Percentiles rank a stretch among this genome's conserved stretches.
These are phyloP conservation scores for Rhegmatorhina hoffmannsi DNA, from an alignment of 2,113 vertebrate species.

Conservation along the genomic window DNA sequence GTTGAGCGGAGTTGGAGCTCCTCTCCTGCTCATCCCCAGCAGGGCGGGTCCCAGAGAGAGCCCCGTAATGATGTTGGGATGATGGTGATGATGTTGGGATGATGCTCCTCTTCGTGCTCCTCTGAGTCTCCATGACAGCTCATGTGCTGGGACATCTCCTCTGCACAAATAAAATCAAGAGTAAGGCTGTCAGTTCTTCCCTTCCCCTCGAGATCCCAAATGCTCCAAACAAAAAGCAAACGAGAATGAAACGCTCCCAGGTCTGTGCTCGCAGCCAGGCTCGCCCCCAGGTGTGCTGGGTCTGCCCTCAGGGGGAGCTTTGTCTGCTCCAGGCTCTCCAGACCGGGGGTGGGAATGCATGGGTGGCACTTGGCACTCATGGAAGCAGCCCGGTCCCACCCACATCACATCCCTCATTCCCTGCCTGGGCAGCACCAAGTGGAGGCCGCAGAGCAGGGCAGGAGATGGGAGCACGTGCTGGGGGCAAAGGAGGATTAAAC, in stretches of 20 bases:
- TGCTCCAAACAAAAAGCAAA: neutral
- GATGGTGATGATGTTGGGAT: neutral
- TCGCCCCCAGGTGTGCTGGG: neutral
- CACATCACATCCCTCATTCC: neutral
- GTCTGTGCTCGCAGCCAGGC: neutral
- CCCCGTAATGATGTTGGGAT: too few species aligned
- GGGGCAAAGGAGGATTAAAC: neutral
- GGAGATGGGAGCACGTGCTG: accelerated
- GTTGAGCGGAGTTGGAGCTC: neutral
- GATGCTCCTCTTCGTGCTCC: neutral
- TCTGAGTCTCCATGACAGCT: neutral
- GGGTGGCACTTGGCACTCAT: neutral
- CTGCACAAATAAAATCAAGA: neutral
- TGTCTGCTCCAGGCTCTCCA: neutral
- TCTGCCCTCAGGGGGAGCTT: neutral
- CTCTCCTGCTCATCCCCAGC: neutral
- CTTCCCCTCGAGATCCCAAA: neutral
- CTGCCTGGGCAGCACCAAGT: neutral
- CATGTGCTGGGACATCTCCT: neutral
- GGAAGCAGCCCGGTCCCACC: neutral
- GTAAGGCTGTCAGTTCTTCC: neutral
- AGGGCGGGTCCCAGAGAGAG: neutral
- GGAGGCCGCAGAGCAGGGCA: accelerated
- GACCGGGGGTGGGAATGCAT: neutral
- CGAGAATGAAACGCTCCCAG: neutral